Evolutionary conservation across 2,888 invertebrate species (phyloP), one percentile per base, ranked within the genome.

Genomic region (Andrena dorsata): DNA sequence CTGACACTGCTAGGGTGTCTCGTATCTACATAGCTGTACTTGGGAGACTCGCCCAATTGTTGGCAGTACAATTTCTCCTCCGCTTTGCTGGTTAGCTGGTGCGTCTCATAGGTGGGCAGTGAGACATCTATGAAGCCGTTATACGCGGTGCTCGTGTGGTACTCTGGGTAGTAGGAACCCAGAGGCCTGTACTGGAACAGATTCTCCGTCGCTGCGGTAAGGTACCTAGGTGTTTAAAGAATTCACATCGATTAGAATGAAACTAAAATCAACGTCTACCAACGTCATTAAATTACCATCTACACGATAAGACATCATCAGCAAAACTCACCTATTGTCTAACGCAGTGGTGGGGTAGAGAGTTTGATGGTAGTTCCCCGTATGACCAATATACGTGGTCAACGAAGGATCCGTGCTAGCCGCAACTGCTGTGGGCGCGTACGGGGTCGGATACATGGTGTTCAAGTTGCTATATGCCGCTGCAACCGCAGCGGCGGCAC

Each of bases 131-230:
- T 95, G 94, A 98, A 98, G 4, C 98, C 98, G 90, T 98, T 98
- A 60, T 97, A 96, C 2, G 95, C 93, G 7, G 97, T 95, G 60
- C 97, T 95, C 88, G 97, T 97, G 89, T 96, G 96, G 90, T 97
- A 97, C 64, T 97, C 97, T 0, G 97, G 96, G 91, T 97, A 97
- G 93, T 98, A 98, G 4, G 96, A 95, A 53, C 98, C 97, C 66
- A 98, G 94, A n/a, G 98, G 97, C 85, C 98, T 96, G 94, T 98
- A 98, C 94, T 98, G 98, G 95, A 98, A 98, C 90, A 98, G 95
- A 92, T 98, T 98, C 91, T 98, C 98, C 10, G 98, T 96, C 0
- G 93, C 93, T 3, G 93, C 93, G 8, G 95, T 96, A 88, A 98
- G 94, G 94, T 98, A 96, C 94, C 97, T 94, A 94, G 4, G 35